Conservation (phyloP, 1,140 invertebrate genomes). For the Diuraphis noxia region DNA sequence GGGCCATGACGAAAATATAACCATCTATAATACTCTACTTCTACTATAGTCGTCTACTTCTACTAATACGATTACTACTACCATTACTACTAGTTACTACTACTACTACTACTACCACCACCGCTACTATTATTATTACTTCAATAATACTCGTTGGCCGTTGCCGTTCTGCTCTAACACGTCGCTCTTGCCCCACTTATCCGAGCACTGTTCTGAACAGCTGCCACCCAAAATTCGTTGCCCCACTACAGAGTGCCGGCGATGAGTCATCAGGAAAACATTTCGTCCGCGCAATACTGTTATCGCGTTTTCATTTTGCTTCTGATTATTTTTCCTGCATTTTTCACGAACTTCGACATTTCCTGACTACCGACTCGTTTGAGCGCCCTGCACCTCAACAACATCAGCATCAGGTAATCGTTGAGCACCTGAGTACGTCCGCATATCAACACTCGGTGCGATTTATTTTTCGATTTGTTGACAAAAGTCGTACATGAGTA, state of each 20-base stretch:
- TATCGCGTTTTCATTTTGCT: not conserved
- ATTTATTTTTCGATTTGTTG: not conserved
- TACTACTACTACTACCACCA: too few species aligned
- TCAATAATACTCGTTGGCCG: not conserved
- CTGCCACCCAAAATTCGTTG: not conserved
- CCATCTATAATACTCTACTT: not conserved
- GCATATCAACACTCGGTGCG: not conserved
- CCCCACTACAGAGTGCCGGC: not conserved
- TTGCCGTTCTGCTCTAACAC: not conserved
- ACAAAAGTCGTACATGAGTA: not conserved
- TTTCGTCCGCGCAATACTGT: not conserved
- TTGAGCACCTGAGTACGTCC: not conserved
- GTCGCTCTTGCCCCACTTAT: not conserved
- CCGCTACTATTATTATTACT: not conserved
- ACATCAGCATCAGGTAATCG: not conserved
- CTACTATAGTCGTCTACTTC: not conserved
- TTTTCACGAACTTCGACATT: not conserved
- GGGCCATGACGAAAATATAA: not conserved
- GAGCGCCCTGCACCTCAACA: not conserved
- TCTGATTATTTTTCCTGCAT: not conserved
- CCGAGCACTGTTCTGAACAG: not conserved
- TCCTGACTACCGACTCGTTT: not conserved
- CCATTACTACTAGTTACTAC: too few species aligned
- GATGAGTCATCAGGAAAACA: slow-evolving; percentile 23
- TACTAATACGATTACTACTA: too few species aligned